Conservation (phyloP, 2,888 invertebrate genomes). For the Drosophila vallismaia region DNA sequence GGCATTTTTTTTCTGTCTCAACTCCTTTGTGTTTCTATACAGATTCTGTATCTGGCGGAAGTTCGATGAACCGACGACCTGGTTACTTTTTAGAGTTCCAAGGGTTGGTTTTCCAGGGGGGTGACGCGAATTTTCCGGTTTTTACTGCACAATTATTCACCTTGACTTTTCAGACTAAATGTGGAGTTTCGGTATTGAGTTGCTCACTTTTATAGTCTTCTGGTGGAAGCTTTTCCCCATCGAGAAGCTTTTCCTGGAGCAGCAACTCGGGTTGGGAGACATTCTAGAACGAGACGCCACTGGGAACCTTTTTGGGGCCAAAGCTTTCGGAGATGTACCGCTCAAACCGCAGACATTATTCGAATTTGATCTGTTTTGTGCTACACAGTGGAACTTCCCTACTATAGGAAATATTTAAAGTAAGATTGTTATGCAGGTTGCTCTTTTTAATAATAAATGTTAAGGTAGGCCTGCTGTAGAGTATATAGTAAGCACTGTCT, state of each 20-base stretch:
- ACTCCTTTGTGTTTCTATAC: conserved; percentile 7
- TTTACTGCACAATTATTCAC: conserved; percentile 28
- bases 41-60: conserved; percentile 61
- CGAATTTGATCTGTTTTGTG: conserved; percentile 45
- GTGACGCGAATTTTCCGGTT: neutral
- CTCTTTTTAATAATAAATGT: neutral
- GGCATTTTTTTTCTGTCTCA: conserved; percentile 64
- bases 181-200: conserved; percentile 48
- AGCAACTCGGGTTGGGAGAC: conserved; percentile 16
- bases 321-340: conserved; percentile 38
- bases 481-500: conserved; percentile 41
- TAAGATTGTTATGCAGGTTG: no score
- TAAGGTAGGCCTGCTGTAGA: neutral
- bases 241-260: conserved; percentile 44
- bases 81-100: conserved; percentile 36
- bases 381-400: neutral
- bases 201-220: conserved; percentile 54
- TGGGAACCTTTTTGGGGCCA: conserved; percentile 24
- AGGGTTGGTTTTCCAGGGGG: conserved; percentile 51
- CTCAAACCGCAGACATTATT: conserved; percentile 54
- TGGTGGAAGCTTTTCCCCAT: conserved; percentile 46
- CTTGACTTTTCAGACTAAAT: conserved; percentile 52
- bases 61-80: conserved; percentile 69
- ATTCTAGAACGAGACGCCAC: conserved; percentile 44
- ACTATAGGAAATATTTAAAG: no score